Percentiles rank a stretch among this genome's conserved stretches.
These are phyloP conservation scores for Plutomurus gul DNA, from an alignment of 1,140 invertebrate genomes.

Conservation along the genomic window DNA sequence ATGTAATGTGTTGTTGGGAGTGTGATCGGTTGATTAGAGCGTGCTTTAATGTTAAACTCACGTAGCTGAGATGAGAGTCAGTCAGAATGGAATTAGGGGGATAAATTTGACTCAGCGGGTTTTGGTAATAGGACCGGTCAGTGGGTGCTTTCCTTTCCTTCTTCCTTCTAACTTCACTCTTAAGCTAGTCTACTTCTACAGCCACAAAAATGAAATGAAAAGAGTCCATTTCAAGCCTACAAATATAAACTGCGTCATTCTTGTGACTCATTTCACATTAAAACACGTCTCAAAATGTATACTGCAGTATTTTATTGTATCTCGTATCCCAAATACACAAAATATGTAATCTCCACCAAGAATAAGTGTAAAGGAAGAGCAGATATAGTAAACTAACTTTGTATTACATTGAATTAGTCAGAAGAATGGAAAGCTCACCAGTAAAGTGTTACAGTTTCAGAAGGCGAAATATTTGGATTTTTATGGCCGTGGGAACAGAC, in stretches of 20 bases:
- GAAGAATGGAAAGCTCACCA: not conserved
- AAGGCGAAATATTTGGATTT: conserved; percentile 46
- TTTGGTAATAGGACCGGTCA: conserved; percentile 45
- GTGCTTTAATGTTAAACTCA: conserved; percentile 45
- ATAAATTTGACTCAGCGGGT: conserved; percentile 46
- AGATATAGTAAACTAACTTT: not conserved
- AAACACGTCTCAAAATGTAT: too few relatives aligned
- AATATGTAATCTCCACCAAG: too few relatives aligned
- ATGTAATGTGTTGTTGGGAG: conserved; percentile 33
- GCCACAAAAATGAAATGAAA: conserved; percentile 1
- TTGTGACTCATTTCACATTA: too few relatives aligned
- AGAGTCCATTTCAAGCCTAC: too few relatives aligned
- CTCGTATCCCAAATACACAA: too few relatives aligned
- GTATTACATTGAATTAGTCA: not conserved
- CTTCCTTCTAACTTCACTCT: not conserved
- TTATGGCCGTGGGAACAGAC: conserved; percentile 52
- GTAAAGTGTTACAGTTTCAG: conserved; percentile 45
- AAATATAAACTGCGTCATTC: too few relatives aligned
- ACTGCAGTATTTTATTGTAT: too few relatives aligned
- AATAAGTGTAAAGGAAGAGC: too few relatives aligned
- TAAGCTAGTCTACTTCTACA: not conserved
- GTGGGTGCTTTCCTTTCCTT: conserved; percentile 28
- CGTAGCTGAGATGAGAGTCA: conserved; percentile 27
- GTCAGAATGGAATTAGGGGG: conserved; percentile 33
- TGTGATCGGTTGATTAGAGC: conserved; percentile 45